Conservation (phyloP, 2,888 invertebrate species). For the Pandemis cinnamomeana region DNA sequence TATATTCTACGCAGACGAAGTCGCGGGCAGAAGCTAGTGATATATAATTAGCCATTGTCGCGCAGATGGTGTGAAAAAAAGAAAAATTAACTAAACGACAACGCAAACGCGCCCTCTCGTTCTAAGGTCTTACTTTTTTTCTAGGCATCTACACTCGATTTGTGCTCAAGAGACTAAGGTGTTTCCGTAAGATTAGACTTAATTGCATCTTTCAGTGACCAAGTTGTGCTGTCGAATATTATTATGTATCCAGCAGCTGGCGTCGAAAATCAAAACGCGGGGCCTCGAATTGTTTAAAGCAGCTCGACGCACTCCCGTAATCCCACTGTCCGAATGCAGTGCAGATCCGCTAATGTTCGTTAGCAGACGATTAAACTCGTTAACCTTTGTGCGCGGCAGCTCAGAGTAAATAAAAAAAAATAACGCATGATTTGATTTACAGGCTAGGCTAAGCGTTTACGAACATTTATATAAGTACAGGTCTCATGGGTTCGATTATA, state of each 20-base stretch:
- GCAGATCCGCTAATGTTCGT: conserved; percentile 43
- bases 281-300: background rate
- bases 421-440: background rate
- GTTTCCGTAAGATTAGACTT: background rate
- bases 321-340: conserved; percentile 19
- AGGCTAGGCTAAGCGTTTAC: background rate
- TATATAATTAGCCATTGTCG: too few species aligned
- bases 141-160: background rate
- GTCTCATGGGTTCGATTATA: background rate
- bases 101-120: background rate
- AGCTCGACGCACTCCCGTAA: conserved; percentile 1
- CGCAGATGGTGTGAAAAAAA: too few species aligned
- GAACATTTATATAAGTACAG: background rate
- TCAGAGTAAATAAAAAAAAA: conserved; percentile 13
- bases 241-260: background rate
- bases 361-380: conserved; percentile 51
- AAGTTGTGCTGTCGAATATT: background rate
- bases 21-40: too few species aligned
- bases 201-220: too few species aligned
- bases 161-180: background rate
- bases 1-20: too few species aligned
- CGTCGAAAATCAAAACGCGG: background rate
- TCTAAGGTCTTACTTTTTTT: background rate
- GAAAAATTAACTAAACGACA: too few species aligned
- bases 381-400: conserved; percentile 41